phyloP scores from a whole-genome alignment of 2,113 vertebrate species.

The Dolichallabes microphthalmus region DNA sequence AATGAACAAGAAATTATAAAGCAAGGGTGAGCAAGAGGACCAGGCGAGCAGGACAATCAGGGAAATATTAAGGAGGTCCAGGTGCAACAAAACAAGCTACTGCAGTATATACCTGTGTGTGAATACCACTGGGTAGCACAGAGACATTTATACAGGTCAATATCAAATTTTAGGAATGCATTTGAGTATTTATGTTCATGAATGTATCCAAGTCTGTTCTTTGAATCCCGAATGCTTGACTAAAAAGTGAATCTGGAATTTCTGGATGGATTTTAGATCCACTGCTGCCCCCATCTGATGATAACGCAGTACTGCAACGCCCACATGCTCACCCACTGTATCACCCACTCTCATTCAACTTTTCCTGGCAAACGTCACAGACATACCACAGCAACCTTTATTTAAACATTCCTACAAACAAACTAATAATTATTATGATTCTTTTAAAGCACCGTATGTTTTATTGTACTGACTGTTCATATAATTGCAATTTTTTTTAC shows the following conservation, averaged over 20 bases:
- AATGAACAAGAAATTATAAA: neutral
- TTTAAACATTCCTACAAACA: neutral
- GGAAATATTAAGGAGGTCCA: neutral
- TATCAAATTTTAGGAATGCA: neutral
- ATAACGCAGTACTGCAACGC: neutral
- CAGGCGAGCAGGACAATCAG: neutral
- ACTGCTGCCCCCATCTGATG: slow-evolving; percentile 36
- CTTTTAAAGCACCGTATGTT: neutral
- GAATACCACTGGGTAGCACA: neutral
- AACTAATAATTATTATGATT: neutral
- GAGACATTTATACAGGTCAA: neutral
- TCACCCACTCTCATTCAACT: neutral
- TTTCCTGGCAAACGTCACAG: neutral
- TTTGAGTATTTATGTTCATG: neutral
- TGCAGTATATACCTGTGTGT: neutral
- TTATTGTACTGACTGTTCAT: neutral
- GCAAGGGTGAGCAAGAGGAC: neutral
- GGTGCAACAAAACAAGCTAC: neutral
- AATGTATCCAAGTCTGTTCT: neutral
- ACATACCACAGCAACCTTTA: neutral
- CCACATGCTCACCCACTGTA: neutral
- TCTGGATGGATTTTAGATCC: neutral
- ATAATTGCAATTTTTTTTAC: neutral
- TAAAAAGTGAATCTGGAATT: neutral
- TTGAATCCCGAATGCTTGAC: neutral